Conservation (phyloP, 2,888 invertebrate species). For the Eutolmus rufibarbis region DNA sequence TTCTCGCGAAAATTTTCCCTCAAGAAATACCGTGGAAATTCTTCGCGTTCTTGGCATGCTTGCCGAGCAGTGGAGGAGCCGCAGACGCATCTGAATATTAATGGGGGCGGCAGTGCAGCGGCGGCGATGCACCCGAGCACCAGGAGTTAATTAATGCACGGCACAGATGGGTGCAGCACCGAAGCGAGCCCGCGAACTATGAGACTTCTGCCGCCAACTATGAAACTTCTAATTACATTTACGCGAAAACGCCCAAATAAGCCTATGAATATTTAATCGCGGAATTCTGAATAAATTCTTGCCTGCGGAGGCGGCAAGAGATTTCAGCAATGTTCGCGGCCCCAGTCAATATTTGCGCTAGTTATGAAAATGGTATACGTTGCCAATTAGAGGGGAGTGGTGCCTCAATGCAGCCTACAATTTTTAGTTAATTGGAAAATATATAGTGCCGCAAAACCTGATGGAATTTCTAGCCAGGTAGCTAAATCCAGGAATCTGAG, state of each 20-base stretch:
- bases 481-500: background rate
- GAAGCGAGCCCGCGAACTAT: background rate
- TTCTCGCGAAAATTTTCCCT: background rate
- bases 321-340: background rate
- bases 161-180: background rate
- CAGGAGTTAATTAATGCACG: constrained; percentile 16
- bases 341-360: constrained; percentile 17
- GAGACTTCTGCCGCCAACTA: background rate
- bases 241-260: constrained; percentile 32
- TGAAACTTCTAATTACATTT: constrained; percentile 13
- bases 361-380: constrained; percentile 9
- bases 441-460: background rate
- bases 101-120: background rate
- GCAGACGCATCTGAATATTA: constrained; percentile 15
- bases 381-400: constrained; percentile 1
- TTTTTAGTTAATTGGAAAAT: constrained; percentile 2
- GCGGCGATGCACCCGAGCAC: background rate
- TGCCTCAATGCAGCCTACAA: background rate
- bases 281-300: constrained; percentile 31
- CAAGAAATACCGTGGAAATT: background rate
- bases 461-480: background rate
- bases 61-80: background rate
- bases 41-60: background rate
- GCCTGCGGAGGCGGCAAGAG: background rate
- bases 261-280: constrained; percentile 31